These are phyloP conservation scores for Drosophila trapezifrons DNA, from an alignment of 1,140 invertebrate genomes.

Conservation along the genomic window DNA sequence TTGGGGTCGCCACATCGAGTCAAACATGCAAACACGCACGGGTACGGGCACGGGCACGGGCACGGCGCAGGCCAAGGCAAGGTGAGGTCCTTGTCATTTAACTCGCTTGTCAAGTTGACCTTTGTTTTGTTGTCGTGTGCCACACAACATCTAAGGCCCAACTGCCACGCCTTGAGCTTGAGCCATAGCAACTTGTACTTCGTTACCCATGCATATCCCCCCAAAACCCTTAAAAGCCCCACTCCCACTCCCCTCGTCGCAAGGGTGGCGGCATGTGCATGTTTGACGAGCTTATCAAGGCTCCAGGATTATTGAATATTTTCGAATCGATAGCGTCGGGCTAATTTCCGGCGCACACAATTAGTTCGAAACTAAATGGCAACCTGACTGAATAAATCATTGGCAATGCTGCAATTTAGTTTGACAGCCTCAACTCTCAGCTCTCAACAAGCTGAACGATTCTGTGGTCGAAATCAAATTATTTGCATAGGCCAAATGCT, in stretches of 20 bases:
- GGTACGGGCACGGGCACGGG: slow-evolving; percentile 1
- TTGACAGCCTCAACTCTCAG: slow-evolving; percentile 27
- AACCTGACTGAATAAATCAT: slow-evolving; percentile 68
- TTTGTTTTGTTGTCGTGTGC: slow-evolving; percentile 64
- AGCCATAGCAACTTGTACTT: slow-evolving; percentile 51
- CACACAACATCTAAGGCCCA: slow-evolving; percentile 59
- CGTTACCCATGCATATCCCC: slow-evolving; percentile 23
- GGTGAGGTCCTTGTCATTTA: slow-evolving; percentile 81
- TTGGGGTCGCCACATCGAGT: slow-evolving; percentile 70
- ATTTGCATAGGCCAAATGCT: slow-evolving; percentile 22
- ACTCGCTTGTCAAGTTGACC: slow-evolving; percentile 76
- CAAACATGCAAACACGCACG: slow-evolving; percentile 79
- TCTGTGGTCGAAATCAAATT: slow-evolving; percentile 11
- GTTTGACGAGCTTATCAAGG: slow-evolving; percentile 78
- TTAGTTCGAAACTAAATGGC: slow-evolving; percentile 69
- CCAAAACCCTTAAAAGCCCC: not conserved
- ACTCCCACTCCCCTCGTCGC: slow-evolving; percentile 3
- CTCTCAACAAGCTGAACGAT: slow-evolving; percentile 40
- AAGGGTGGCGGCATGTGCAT: slow-evolving; percentile 52
- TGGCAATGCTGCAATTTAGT: slow-evolving; percentile 46
- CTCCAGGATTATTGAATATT: slow-evolving; percentile 68
- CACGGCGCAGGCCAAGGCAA: slow-evolving; percentile 44
- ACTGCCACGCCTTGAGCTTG: slow-evolving; percentile 75
- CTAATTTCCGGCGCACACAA: slow-evolving; percentile 61
- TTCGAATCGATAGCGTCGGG: slow-evolving; percentile 65